A percentile compares a stretch with the other conserved stretches of the same genome.
phyloP scores from a whole-genome alignment of 2,113 vertebrate species.

The Otus sunia region DNA sequence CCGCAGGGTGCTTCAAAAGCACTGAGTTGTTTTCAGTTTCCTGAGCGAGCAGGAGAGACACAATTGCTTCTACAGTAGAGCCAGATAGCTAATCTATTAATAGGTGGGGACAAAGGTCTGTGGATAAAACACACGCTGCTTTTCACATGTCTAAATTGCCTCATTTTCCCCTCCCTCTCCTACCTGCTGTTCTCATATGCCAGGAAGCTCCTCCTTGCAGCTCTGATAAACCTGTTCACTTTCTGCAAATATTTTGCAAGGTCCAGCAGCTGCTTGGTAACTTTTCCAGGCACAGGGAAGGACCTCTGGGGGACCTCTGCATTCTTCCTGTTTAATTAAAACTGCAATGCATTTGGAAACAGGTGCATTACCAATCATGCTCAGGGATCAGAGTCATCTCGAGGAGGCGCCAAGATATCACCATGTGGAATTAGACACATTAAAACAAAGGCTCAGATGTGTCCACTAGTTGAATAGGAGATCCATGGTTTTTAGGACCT shows the following conservation, averaged over 20 bases:
- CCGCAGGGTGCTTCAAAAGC: not conserved
- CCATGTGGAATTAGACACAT: not conserved
- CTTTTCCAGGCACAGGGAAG: not conserved
- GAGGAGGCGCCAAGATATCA: not conserved
- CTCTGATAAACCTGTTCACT: not conserved
- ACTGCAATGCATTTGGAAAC: not conserved
- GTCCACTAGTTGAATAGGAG: not conserved
- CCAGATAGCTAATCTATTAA: not conserved
- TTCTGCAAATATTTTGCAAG: not conserved
- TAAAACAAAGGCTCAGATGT: not conserved
- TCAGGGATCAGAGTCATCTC: not conserved
- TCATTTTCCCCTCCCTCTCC: not conserved
- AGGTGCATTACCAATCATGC: no score
- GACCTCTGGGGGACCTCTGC: not conserved
- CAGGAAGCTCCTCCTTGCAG: not conserved
- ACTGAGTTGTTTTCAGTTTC: not conserved
- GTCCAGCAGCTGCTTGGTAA: not conserved
- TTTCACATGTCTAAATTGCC: not conserved
- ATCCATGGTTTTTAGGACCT: not conserved
- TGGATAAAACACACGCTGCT: not conserved
- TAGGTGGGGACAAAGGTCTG: not conserved
- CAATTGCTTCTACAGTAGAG: not conserved
- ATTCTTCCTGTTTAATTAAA: constrained; percentile 16
- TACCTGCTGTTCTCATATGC: not conserved
- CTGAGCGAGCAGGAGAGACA: not conserved